phyloP scores from a whole-genome alignment of 2,888 invertebrate genomes.

The Scaptomyza caliginosa region DNA sequence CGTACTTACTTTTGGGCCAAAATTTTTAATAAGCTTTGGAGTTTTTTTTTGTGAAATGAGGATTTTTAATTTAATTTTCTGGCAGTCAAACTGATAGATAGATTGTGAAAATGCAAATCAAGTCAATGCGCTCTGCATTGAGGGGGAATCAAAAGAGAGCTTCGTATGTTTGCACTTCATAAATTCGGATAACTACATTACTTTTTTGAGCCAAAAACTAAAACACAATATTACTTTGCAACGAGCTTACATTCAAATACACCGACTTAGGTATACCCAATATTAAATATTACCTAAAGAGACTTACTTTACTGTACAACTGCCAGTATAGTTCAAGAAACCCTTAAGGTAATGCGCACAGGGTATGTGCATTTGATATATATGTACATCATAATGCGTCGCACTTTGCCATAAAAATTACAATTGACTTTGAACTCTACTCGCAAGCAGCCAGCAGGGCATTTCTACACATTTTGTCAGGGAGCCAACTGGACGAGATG shows the following conservation, averaged over 20 bases:
- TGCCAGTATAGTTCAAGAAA: not conserved
- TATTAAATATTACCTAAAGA: too few species aligned
- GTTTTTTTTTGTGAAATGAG: conserved; percentile 45
- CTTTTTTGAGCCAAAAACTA: conserved; percentile 36
- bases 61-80: conserved; percentile 63
- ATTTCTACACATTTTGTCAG: conserved; percentile 65
- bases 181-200: conserved; percentile 41
- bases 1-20: conserved; percentile 18
- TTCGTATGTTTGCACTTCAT: conserved; percentile 12
- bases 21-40: conserved; percentile 50
- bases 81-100: conserved; percentile 38
- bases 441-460: conserved; percentile 52
- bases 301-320: too few species aligned
- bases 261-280: conserved; percentile 23
- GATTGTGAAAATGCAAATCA: not conserved
- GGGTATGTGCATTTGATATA: conserved; percentile 28
- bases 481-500: conserved; percentile 59
- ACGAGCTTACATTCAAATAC: not conserved
- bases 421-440: conserved; percentile 74
- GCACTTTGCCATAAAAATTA: conserved; percentile 75
- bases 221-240: conserved; percentile 11
- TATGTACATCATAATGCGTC: conserved; percentile 64
- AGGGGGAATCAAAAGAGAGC: too few species aligned
- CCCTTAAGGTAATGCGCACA: not conserved
- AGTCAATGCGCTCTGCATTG: too few species aligned